Evolutionary conservation across 2,888 invertebrate species (phyloP).

Genomic region (Artemia sp.): DNA sequence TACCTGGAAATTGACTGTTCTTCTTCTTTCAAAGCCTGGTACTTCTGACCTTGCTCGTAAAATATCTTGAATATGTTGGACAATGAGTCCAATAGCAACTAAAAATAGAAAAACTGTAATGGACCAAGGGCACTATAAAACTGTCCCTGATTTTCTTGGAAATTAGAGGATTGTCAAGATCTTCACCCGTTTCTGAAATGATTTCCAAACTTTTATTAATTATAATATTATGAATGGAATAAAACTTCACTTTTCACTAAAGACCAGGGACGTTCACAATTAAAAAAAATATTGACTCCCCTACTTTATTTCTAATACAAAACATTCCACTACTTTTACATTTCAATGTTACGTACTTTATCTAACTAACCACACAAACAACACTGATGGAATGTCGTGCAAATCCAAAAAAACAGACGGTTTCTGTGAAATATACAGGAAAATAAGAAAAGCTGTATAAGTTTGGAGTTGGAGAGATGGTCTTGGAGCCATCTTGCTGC

Average conservation of each 20-base stretch:
- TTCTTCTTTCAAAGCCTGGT: slow-evolving; percentile 13
- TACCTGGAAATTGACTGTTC: slow-evolving; percentile 7
- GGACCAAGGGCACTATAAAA: neutral
- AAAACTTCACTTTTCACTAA: too few species aligned
- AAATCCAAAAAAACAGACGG: too few species aligned
- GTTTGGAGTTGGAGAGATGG: slow-evolving; percentile 14
- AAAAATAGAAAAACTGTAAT: slow-evolving; percentile 35
- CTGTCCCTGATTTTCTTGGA: neutral
- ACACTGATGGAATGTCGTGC: too few species aligned
- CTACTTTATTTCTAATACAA: too few species aligned
- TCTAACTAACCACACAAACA: too few species aligned
- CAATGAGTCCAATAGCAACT: slow-evolving; percentile 95
- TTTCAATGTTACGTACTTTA: too few species aligned
- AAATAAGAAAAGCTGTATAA: slow-evolving; percentile 21
- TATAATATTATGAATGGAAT: slow-evolving; percentile 16
- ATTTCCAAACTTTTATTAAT: slow-evolving; percentile 25
- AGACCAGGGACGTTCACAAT: too few species aligned
- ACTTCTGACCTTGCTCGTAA: slow-evolving; percentile 41
- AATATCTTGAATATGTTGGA: slow-evolving; percentile 87
- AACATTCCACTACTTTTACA: too few species aligned
- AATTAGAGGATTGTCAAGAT: neutral
- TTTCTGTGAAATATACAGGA: too few species aligned
- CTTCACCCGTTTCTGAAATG: slow-evolving; percentile 25
- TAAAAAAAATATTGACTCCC: too few species aligned
- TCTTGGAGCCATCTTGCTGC: slow-evolving; percentile 2